A percentile compares a stretch with the other conserved stretches of the same genome.
Evolutionary conservation across 2,797 vertebrate species (phyloP).

Genomic region (Gallirallus australis): DNA sequence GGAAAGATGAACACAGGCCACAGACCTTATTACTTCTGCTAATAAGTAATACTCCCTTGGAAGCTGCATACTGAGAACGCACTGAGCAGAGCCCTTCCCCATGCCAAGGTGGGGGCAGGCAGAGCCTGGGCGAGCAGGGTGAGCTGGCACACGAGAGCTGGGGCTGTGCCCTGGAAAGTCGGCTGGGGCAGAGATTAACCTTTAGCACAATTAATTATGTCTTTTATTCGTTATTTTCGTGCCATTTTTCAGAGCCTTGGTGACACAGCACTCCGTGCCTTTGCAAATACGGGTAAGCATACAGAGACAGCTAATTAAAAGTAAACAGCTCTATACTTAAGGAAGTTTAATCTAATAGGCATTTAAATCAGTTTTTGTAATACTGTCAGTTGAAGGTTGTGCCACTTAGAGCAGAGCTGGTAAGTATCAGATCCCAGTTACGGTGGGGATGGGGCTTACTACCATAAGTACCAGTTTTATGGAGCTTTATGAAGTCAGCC

Average conservation of each 20-base stretch:
- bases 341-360: neutral
- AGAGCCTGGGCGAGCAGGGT: accelerated
- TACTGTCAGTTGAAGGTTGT: neutral
- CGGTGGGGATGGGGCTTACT: neutral
- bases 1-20: neutral
- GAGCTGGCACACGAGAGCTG: accelerated
- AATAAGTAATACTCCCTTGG: neutral
- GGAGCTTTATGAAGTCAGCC: neutral
- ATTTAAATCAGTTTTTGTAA: neutral
- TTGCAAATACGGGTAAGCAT: neutral
- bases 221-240: neutral
- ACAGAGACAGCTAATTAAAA: conserved; percentile 43
- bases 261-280: neutral
- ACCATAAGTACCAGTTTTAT: neutral
- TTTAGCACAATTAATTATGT: neutral
- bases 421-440: neutral
- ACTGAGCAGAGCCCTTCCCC: neutral
- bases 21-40: neutral
- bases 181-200: neutral
- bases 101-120: accelerated
- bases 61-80: accelerated
- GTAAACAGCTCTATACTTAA: conserved; percentile 33
- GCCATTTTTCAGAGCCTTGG: neutral
- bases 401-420: neutral
- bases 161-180: neutral